phyloP scores from a whole-genome alignment of 2,113 vertebrate species.

The Eptesicus fuscus region DNA sequence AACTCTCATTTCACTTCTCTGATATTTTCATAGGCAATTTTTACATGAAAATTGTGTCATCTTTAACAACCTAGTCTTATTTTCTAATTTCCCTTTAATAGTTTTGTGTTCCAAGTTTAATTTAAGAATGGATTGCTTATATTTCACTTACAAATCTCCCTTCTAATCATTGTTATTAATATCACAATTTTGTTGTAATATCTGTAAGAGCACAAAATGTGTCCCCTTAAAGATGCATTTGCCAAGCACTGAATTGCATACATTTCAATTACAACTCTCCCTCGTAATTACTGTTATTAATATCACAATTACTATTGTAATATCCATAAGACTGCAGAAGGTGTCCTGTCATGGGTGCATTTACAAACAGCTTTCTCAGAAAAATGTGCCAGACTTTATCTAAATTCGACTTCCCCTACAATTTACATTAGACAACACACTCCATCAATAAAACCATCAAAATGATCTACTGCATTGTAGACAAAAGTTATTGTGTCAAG shows the following conservation, averaged over 20 bases:
- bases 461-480: conserved; percentile 89
- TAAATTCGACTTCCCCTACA: conserved; percentile 75
- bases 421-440: conserved; percentile 91
- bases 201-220: conserved; percentile 65
- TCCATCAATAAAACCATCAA: conserved; percentile 92
- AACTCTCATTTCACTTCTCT: conserved; percentile 60
- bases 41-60: conserved; percentile 52
- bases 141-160: conserved; percentile 74
- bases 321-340: conserved; percentile 69
- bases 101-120: conserved; percentile 64
- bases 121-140: conserved; percentile 68
- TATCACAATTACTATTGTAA: conserved; percentile 62
- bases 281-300: conserved; percentile 67
- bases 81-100: conserved; percentile 65
- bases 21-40: conserved; percentile 62
- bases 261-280: conserved; percentile 68
- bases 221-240: conserved; percentile 66
- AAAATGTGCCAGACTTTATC: conserved; percentile 78
- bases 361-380: conserved; percentile 78
- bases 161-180: conserved; percentile 73
- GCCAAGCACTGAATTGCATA: conserved; percentile 55
- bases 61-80: conserved; percentile 63
- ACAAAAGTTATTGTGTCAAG: conserved; percentile 92
- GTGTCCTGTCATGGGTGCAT: conserved; percentile 74
- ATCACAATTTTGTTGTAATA: conserved; percentile 71